Conservation (phyloP, 2,113 vertebrate genomes). For the Hiodon alosoides region DNA sequence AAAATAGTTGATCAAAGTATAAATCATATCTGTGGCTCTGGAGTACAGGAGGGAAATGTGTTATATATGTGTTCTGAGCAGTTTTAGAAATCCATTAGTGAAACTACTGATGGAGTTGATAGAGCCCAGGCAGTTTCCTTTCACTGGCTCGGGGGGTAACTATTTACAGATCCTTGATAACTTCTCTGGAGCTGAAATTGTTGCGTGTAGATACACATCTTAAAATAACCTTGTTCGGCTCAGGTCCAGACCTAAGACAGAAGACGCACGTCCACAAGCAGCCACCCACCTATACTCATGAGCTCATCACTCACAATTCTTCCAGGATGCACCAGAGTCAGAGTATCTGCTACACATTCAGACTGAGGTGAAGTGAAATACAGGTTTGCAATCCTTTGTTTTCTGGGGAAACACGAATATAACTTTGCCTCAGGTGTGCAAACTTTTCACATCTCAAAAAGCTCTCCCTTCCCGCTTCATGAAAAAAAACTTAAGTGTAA, state of each 20-base stretch:
- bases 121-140: slow-evolving; percentile 54
- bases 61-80: slow-evolving; percentile 28
- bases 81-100: slow-evolving; percentile 53
- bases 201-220: slow-evolving; percentile 56
- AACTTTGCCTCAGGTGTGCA: too few species aligned
- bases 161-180: slow-evolving; percentile 61
- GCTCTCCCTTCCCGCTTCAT: too few species aligned
- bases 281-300: slow-evolving; percentile 25
- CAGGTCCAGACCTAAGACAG: not conserved
- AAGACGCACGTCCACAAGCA: slow-evolving; percentile 5
- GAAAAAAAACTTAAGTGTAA: too few species aligned
- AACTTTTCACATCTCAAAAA: too few species aligned
- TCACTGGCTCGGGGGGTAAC: slow-evolving; percentile 40
- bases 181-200: slow-evolving; percentile 43
- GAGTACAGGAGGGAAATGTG: slow-evolving; percentile 28
- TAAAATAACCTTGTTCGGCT: slow-evolving; percentile 38
- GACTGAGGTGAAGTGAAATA: slow-evolving; percentile 54
- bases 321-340: slow-evolving; percentile 49
- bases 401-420: too few species aligned
- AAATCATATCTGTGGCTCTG: slow-evolving; percentile 32
- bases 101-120: slow-evolving; percentile 49
- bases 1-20: slow-evolving; percentile 3
- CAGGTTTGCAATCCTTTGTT: slow-evolving; percentile 56
- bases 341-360: slow-evolving; percentile 56
- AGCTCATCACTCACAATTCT: slow-evolving; percentile 58